Evolutionary conservation across 37 sponge, comb jelly and placozoan genomes (phyloP).

Genomic region (Bolinopsis microptera): DNA sequence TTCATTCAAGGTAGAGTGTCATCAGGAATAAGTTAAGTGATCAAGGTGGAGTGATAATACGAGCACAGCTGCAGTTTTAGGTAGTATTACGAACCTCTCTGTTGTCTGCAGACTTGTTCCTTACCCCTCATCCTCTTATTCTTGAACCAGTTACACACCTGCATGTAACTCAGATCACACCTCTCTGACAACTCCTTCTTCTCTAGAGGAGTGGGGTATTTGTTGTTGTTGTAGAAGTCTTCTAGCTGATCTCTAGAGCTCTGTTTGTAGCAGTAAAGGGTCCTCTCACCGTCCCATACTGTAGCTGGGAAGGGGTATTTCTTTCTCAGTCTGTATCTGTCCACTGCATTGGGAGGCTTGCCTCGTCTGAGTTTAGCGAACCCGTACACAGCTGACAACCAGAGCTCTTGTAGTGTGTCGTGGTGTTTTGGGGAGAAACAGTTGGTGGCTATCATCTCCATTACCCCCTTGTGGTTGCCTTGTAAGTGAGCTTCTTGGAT

Average conservation of each 20-base stretch:
- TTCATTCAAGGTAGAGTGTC: no score
- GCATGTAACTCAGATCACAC: constrained; percentile 50
- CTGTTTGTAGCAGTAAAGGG: constrained; percentile 44
- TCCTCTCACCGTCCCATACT: constrained; percentile 55
- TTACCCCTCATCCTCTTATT: constrained; percentile 60
- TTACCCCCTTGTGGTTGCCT: constrained; percentile 36
- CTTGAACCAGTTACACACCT: constrained; percentile 66
- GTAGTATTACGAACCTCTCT: not conserved
- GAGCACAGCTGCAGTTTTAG: no score
- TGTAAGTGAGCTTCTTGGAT: not conserved
- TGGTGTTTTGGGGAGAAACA: constrained; percentile 6
- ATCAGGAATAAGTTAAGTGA: no score
- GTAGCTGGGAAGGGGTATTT: constrained; percentile 63
- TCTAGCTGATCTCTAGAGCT: constrained; percentile 1
- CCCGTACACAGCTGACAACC: constrained; percentile 53
- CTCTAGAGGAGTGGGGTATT: constrained; percentile 49
- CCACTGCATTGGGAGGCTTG: constrained; percentile 62
- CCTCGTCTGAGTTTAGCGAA: not conserved
- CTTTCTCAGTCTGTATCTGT: constrained; percentile 43
- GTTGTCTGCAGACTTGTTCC: not conserved
- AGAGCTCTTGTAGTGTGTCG: constrained; percentile 42
- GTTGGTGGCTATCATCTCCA: constrained; percentile 59
- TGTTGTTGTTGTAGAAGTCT: constrained; percentile 17
- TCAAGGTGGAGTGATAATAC: no score
- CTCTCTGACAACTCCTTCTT: constrained; percentile 53